These are phyloP conservation scores for Hermaeophaga mercurialis DNA, from an alignment of 2,888 invertebrate species.

Conservation along the genomic window DNA sequence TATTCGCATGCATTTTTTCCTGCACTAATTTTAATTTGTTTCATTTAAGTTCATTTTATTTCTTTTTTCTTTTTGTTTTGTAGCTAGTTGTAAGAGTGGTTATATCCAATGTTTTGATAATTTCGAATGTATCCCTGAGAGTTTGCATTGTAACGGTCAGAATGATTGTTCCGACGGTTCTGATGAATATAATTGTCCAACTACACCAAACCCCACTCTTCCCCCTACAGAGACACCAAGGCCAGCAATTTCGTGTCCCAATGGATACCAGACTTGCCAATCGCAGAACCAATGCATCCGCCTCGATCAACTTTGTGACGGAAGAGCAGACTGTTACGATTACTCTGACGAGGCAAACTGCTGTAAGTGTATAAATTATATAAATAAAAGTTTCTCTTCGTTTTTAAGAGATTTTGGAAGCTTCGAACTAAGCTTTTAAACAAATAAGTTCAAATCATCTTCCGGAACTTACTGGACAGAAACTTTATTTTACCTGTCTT, in stretches of 20 bases:
- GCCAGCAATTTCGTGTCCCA: conserved; percentile 51
- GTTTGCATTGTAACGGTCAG: conserved; percentile 64
- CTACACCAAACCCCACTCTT: conserved; percentile 54
- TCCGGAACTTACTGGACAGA: no score
- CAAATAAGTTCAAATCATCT: no score
- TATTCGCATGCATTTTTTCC: conserved; percentile 28
- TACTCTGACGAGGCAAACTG: conserved; percentile 85
- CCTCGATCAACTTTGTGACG: conserved; percentile 68
- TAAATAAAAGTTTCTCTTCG: no score
- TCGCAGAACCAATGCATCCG: conserved; percentile 63
- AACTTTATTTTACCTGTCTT: no score
- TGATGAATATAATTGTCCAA: conserved; percentile 64
- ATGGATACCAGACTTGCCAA: conserved; percentile 57
- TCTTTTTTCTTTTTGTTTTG: conserved; percentile 37
- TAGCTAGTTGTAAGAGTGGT: conserved; percentile 68
- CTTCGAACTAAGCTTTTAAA: no score
- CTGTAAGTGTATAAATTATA: conserved; percentile 56
- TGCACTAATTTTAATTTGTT: conserved; percentile 29
- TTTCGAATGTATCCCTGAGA: conserved; percentile 62
- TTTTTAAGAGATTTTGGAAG: no score
- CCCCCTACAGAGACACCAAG: conserved; percentile 39
- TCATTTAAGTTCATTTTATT: conserved; percentile 34
- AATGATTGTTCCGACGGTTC: conserved; percentile 65
- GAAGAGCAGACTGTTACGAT: conserved; percentile 80
- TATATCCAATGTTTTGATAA: conserved; percentile 73